phyloP scores from a whole-genome alignment of 2,113 vertebrate species.

The Poeciliopsis retropinna region DNA sequence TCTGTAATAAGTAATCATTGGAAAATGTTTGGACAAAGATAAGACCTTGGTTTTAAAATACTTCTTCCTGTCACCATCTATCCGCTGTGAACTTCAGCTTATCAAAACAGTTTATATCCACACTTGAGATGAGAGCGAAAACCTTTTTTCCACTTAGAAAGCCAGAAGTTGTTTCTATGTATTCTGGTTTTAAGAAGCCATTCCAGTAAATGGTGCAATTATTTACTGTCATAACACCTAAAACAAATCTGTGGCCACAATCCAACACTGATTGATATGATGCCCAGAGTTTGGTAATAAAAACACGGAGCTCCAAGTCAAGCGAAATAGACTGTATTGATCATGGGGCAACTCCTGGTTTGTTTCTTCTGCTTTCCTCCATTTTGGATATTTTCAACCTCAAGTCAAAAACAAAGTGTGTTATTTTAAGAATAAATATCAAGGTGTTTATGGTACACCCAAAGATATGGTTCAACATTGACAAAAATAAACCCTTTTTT shows the following conservation, averaged over 20 bases:
- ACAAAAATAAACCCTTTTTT: too few relatives aligned
- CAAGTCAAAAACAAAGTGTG: background rate
- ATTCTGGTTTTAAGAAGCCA: background rate
- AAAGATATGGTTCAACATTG: background rate
- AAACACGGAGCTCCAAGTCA: background rate
- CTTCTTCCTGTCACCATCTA: background rate
- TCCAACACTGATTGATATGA: background rate
- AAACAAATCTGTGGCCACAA: background rate
- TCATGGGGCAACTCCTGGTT: background rate
- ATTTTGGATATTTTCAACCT: background rate
- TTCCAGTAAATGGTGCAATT: background rate
- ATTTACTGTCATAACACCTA: background rate
- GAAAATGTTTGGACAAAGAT: background rate
- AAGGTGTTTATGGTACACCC: background rate
- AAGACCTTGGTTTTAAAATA: background rate
- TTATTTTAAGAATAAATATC: background rate
- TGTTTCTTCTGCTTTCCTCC: background rate
- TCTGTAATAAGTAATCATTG: background rate
- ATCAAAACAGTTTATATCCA: background rate
- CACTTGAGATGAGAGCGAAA: background rate
- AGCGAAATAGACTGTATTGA: background rate
- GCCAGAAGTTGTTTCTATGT: background rate
- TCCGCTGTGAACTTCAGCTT: too few relatives aligned
- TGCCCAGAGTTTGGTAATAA: background rate
- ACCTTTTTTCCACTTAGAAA: background rate